These are phyloP conservation scores for Leuciscus idus DNA, from an alignment of 2,113 vertebrate genomes.

Conservation along the genomic window DNA sequence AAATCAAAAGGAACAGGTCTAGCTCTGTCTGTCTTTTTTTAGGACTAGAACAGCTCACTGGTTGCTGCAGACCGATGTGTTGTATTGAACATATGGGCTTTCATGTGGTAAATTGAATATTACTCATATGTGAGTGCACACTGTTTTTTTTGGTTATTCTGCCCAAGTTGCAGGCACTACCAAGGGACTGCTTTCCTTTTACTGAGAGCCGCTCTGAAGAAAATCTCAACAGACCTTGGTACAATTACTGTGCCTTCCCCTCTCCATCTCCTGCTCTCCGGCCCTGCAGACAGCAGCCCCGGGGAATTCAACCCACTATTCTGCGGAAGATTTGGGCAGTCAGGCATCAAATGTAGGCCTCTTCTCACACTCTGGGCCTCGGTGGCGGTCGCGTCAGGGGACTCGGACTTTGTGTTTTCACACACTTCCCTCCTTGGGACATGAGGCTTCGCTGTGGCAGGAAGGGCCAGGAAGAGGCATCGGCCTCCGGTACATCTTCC, in stretches of 20 bases:
- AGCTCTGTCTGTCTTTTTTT: constrained; percentile 57
- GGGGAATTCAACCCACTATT: constrained; percentile 84
- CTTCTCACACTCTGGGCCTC: constrained; percentile 78
- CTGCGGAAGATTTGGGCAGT: constrained; percentile 85
- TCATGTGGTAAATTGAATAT: constrained; percentile 86
- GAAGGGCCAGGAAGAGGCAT: constrained; percentile 31
- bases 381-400: constrained; percentile 67
- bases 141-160: constrained; percentile 79
- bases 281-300: constrained; percentile 74
- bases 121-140: constrained; percentile 87
- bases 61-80: constrained; percentile 70
- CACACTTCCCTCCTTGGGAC: constrained; percentile 75
- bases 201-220: constrained; percentile 78
- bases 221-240: constrained; percentile 88
- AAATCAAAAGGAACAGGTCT: constrained; percentile 60
- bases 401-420: constrained; percentile 78
- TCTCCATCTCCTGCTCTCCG: constrained; percentile 84
- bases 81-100: constrained; percentile 79
- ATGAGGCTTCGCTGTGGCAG: constrained; percentile 65
- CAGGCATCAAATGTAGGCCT: constrained; percentile 86
- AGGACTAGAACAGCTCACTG: constrained; percentile 71
- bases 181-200: constrained; percentile 85
- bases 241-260: constrained; percentile 84
- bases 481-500: constrained; percentile 20
- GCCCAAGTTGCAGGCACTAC: constrained; percentile 74